These are phyloP conservation scores for Augiades crinisus DNA, from an alignment of 2,888 invertebrate species.

Conservation along the genomic window DNA sequence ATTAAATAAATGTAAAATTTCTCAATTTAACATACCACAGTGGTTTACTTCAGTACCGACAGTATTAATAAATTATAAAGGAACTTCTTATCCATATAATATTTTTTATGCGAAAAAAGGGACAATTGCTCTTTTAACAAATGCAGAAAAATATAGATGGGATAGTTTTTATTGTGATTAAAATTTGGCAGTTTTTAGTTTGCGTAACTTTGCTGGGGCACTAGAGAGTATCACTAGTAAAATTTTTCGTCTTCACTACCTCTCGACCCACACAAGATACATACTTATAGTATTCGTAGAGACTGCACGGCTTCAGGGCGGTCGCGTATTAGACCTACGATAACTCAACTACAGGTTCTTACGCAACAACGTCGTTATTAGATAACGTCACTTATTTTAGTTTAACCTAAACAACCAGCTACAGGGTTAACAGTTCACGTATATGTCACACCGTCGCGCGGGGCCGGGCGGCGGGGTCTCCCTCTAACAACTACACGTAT, in stretches of 20 bases:
- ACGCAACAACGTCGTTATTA: neutral
- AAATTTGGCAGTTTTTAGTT: neutral
- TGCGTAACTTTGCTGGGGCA: neutral
- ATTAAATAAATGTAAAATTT: neutral
- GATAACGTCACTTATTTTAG: neutral
- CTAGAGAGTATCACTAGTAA: neutral
- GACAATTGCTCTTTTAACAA: slow-evolving; percentile 3
- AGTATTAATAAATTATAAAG: slow-evolving; percentile 7
- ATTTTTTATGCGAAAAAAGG: neutral
- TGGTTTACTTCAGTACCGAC: neutral
- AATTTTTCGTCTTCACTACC: neutral
- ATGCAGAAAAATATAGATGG: slow-evolving; percentile 1
- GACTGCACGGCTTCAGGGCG: too few relatives aligned
- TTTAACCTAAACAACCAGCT: too few relatives aligned
- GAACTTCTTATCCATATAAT: slow-evolving; percentile 2
- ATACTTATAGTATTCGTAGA: too few relatives aligned
- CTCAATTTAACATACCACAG: neutral
- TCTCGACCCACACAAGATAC: neutral
- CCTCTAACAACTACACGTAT: too few relatives aligned
- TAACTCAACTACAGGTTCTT: too few relatives aligned
- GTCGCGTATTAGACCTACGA: too few relatives aligned
- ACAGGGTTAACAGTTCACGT: too few relatives aligned
- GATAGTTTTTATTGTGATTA: neutral
- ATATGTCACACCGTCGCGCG: too few relatives aligned
- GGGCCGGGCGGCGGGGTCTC: too few relatives aligned